These are phyloP conservation scores for Rhynchomys soricoides DNA, from an alignment of 2,113 vertebrate genomes.

Conservation along the genomic window DNA sequence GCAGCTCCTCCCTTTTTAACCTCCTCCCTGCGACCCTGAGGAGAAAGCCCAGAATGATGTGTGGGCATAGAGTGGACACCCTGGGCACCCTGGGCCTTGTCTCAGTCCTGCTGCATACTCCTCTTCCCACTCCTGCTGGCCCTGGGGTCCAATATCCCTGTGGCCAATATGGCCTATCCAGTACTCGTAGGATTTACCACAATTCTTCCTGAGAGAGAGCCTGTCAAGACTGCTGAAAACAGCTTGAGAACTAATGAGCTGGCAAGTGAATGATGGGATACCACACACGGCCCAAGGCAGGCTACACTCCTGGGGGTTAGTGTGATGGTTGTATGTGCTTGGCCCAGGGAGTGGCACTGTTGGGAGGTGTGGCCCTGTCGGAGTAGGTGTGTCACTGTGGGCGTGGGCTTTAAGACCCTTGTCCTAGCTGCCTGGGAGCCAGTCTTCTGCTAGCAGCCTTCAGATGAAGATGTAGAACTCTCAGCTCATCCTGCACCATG, in stretches of 20 bases:
- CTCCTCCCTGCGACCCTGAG: neutral
- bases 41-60: neutral
- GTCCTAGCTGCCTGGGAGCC: too few relatives aligned
- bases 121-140: neutral
- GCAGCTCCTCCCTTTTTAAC: neutral
- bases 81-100: neutral
- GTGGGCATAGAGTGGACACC: neutral
- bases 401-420: too few relatives aligned
- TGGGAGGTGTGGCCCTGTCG: too few relatives aligned
- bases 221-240: neutral
- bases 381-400: too few relatives aligned
- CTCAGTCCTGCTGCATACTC: neutral
- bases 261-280: accelerated
- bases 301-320: neutral
- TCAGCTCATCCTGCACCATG: too few relatives aligned
- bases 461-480: too few relatives aligned
- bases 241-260: constrained; percentile 59
- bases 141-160: neutral
- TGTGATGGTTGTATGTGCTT: too few relatives aligned
- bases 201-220: neutral
- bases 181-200: constrained; percentile 18
- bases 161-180: neutral
- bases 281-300: neutral
- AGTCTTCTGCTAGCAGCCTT: too few relatives aligned
- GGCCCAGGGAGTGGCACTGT: too few relatives aligned